A percentile compares a stretch with the other conserved stretches of the same genome.
These are phyloP conservation scores for Micoletzkya japonica DNA, from an alignment of 2,888 invertebrate species.

Conservation along the genomic window DNA sequence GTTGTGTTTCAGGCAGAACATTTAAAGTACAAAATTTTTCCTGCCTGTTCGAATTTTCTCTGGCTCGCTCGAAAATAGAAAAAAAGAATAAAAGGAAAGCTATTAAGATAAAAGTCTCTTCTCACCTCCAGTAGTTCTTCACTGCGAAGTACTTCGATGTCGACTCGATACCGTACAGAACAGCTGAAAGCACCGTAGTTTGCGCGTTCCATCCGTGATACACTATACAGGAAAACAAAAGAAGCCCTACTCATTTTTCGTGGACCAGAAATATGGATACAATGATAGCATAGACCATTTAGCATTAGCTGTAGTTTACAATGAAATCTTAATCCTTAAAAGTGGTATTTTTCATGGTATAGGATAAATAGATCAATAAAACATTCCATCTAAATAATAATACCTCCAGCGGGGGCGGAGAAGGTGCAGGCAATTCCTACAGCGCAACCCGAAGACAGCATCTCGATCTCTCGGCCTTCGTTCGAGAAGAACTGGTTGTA, in stretches of 20 bases:
- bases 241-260: no score
- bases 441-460: conserved; percentile 94
- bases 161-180: conserved; percentile 93
- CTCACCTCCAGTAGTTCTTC: conserved; percentile 86
- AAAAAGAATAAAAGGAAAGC: neutral
- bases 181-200: conserved; percentile 32
- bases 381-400: no score
- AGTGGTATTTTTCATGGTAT: no score
- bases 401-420: conserved; percentile 72
- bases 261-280: no score
- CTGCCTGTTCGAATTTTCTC: no score
- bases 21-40: no score
- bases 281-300: no score
- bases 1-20: no score
- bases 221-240: neutral
- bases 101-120: neutral
- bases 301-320: no score
- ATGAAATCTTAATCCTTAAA: no score
- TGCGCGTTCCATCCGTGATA: neutral
- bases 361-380: no score
- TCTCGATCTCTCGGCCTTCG: conserved; percentile 78
- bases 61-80: no score
- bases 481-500: conserved; percentile 54
- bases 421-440: conserved; percentile 92
- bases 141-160: conserved; percentile 98